A percentile compares a stretch with the other conserved stretches of the same genome.
Evolutionary conservation across 2,113 vertebrate genomes (phyloP).

Genomic region (Colius striatus): DNA sequence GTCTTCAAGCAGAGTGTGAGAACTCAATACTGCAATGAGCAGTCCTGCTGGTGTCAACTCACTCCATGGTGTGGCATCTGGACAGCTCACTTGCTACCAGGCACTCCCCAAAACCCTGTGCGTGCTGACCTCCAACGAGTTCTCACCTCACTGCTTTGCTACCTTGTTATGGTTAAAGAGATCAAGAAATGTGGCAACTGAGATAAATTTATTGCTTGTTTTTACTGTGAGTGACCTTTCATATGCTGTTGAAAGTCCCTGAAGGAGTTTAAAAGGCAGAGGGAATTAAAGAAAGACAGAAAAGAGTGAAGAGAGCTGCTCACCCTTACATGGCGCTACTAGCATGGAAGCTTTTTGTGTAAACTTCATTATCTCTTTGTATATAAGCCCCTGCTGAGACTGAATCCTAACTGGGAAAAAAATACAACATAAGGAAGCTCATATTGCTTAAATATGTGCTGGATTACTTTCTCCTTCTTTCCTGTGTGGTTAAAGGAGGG

Average conservation of each 20-base stretch:
- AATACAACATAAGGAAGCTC: neutral
- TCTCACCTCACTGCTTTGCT: neutral
- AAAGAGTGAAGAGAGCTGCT: neutral
- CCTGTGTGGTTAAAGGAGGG: neutral
- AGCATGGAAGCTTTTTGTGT: neutral
- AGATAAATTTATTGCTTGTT: neutral
- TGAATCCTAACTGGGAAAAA: conserved; percentile 21
- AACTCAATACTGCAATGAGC: neutral
- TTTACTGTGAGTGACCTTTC: neutral
- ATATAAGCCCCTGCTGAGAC: neutral
- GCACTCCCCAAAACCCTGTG: fast-evolving
- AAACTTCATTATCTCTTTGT: neutral
- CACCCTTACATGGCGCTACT: neutral
- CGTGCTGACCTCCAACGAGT: fast-evolving
- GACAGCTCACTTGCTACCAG: neutral
- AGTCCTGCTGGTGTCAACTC: fast-evolving
- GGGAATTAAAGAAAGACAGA: neutral
- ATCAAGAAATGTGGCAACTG: neutral
- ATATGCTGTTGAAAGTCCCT: neutral
- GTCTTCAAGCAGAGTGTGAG: neutral
- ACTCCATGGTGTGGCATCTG: fast-evolving
- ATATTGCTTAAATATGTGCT: neutral
- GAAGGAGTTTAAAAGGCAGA: neutral
- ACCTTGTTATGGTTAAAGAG: neutral
- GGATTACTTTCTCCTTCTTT: neutral